Percentiles rank a stretch among this genome's conserved stretches.
Conservation (phyloP, 2,113 vertebrate genomes). For the Lynx canadensis region DNA sequence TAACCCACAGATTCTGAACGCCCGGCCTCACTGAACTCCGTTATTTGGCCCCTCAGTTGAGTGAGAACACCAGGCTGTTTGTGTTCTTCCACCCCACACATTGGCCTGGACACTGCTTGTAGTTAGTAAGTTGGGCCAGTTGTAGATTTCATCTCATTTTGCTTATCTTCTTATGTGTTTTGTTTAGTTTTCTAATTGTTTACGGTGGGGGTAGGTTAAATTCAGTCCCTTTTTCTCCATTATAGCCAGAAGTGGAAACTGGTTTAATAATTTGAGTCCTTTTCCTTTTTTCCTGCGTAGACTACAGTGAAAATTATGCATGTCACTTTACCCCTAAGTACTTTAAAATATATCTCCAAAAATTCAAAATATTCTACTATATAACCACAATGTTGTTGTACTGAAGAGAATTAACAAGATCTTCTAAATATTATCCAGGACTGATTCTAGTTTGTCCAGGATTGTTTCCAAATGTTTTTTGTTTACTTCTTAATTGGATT, state of each 20-base stretch:
- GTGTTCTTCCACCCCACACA: background rate
- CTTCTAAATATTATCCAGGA: slow-evolving; percentile 6
- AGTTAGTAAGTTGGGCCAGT: background rate
- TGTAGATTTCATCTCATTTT: slow-evolving; percentile 6
- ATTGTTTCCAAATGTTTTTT: slow-evolving; percentile 33
- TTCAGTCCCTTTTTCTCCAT: background rate
- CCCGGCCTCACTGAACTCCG: background rate
- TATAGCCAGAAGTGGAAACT: background rate
- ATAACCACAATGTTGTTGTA: background rate
- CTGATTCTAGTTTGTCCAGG: background rate
- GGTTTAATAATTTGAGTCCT: background rate
- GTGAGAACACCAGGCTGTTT: background rate
- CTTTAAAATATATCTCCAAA: background rate
- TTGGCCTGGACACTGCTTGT: background rate
- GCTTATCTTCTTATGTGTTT: background rate
- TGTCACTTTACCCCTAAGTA: background rate
- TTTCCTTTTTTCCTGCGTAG: background rate
- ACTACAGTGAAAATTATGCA: background rate
- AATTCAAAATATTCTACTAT: background rate
- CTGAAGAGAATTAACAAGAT: background rate
- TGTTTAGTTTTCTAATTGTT: background rate
- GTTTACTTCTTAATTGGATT: background rate
- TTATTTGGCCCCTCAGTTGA: background rate
- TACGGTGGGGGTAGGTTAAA: background rate
- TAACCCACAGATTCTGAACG: background rate